Evolutionary conservation across 2,797 vertebrate genomes (phyloP), one percentile per base, ranked within the genome.

Genomic region (Xenentodon cancila): DNA sequence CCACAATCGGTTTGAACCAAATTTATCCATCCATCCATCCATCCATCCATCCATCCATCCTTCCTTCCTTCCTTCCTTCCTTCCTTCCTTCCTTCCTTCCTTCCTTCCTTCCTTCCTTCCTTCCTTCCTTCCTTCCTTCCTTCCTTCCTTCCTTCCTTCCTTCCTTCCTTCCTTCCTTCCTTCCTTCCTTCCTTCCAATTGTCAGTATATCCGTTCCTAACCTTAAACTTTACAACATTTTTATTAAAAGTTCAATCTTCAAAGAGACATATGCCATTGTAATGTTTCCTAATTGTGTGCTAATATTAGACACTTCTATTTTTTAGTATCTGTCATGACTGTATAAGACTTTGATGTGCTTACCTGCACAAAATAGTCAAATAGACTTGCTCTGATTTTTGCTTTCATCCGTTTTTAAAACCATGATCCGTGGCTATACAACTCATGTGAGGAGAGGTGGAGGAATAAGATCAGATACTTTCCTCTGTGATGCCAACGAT

Each of bases 231-330:
- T 34, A 17, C 27, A 53, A 22, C 49, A 7, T n/a, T n/a, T n/a
- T n/a, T n/a, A 5, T 8, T 50, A n/a, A 56, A 8, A 44, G 18
- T 6, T 25, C 17, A 32, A 43, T 17, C n/a, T 25, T 49, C 16
- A 53, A 21, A 43, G n/a, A 27, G 47, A 20, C 48, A 51, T 42
- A 62, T 55, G 32, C 54, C 59, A 21, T 25, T 5, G 5, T 25
- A 32, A 13, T 59, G 25, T 25, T 22, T 46, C 21, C 18, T 70
- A 37, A 18, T 9, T n/a, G 61, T 42, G 9, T 19, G 55, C 60
- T 84, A 79, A 65, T 81, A 72, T 78, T 78, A 80, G 76, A 48
- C 21, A 1, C 64, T 44, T 51, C 34, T 7, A 45, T 53, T 69
- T 40, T 34, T 43, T 25, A 45, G 18, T 43, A 9, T 51, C 4